These are phyloP conservation scores for Peromyscus attwateri DNA, from an alignment of 2,797 vertebrate species.

Conservation along the genomic window DNA sequence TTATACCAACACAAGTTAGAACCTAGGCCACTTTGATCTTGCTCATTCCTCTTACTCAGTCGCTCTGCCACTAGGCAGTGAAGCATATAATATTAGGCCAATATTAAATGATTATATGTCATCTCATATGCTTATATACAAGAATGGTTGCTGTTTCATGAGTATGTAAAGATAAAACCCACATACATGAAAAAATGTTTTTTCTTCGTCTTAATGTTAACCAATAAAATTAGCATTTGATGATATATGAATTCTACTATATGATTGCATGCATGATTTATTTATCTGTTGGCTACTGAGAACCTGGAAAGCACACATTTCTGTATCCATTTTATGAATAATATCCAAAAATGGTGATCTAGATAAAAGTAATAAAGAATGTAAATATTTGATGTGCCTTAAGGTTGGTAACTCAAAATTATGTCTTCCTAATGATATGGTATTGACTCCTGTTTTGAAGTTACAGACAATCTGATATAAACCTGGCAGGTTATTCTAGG, in stretches of 20 bases:
- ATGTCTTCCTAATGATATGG: background rate
- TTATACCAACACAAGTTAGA: background rate
- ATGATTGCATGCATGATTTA: background rate
- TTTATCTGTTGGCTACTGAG: slow-evolving; percentile 31
- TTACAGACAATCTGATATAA: background rate
- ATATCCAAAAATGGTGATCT: background rate
- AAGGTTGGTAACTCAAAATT: slow-evolving; percentile 12
- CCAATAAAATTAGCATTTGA: slow-evolving; percentile 45
- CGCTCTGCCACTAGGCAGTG: background rate
- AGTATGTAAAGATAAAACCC: background rate
- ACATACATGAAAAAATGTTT: slow-evolving; percentile 20
- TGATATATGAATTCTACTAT: background rate
- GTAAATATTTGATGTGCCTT: background rate
- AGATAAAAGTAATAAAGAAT: background rate
- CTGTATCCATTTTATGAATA: slow-evolving; percentile 4
- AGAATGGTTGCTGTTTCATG: background rate
- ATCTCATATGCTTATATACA: background rate
- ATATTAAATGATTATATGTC: background rate
- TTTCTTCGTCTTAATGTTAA: slow-evolving; percentile 20
- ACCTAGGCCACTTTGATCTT: background rate
- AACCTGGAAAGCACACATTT: background rate
- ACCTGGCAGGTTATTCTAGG: background rate
- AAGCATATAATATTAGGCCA: background rate
- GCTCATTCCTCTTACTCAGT: background rate
- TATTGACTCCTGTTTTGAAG: background rate